Evolutionary conservation across 2,113 vertebrate genomes (phyloP).

Genomic region (Thomomys bottae): DNA sequence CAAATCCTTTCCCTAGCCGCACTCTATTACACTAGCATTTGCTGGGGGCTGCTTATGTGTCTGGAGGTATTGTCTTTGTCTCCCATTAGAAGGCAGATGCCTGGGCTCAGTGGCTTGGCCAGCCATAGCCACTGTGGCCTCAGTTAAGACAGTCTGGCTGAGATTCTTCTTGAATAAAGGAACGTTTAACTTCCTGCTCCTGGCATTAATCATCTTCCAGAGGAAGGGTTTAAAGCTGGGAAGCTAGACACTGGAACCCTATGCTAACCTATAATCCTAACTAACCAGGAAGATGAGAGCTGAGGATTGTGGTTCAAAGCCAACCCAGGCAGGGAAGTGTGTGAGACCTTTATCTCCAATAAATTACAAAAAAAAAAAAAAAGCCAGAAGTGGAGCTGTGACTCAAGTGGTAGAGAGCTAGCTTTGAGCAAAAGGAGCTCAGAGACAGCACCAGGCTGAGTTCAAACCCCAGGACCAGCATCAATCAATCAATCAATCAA

Average conservation of each 20-base stretch:
- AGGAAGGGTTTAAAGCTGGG: not conserved
- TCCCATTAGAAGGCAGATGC: not conserved
- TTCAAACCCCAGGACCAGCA: too few relatives aligned
- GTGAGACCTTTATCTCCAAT: too few relatives aligned
- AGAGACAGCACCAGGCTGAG: too few relatives aligned
- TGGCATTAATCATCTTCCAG: not conserved
- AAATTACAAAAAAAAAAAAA: not conserved
- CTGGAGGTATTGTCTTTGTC: accelerated
- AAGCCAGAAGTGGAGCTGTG: not conserved
- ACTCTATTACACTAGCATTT: not conserved
- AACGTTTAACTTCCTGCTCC: not conserved
- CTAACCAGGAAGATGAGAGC: too few relatives aligned
- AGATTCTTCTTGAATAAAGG: not conserved
- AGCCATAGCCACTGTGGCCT: not conserved
- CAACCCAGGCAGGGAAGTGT: too few relatives aligned
- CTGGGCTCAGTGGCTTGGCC: not conserved
- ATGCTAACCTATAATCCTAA: too few relatives aligned
- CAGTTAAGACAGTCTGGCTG: not conserved
- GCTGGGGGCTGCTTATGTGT: not conserved
- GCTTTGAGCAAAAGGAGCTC: too few relatives aligned
- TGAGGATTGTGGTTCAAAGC: too few relatives aligned
- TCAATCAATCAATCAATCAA: not conserved
- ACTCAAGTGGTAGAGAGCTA: too few relatives aligned
- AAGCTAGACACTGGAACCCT: too few relatives aligned
- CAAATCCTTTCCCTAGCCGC: not conserved